Conservation (phyloP, 2,113 vertebrate genomes). For the Onychostoma macrolepis region DNA sequence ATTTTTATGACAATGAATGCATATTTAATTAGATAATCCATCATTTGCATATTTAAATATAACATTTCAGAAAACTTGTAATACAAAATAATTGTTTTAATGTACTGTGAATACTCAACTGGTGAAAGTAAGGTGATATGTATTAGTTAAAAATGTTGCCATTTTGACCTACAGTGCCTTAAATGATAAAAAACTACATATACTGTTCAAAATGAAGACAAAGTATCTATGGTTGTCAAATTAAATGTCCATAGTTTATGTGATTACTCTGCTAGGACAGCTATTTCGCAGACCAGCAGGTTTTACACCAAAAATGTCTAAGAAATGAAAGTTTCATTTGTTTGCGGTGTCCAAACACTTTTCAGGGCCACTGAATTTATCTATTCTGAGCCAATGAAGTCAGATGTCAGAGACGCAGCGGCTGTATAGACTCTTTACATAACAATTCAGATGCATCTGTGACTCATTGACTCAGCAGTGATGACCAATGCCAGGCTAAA, state of each 20-base stretch:
- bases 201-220: neutral
- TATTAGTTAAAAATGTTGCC: neutral
- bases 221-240: neutral
- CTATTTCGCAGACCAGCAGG: neutral
- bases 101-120: neutral
- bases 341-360: neutral
- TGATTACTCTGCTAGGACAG: neutral
- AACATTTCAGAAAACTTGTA: neutral
- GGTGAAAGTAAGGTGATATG: neutral
- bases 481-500: conserved; percentile 10
- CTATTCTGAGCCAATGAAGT: neutral
- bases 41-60: too few relatives aligned
- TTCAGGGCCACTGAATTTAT: neutral
- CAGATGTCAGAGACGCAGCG: neutral
- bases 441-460: conserved; percentile 3
- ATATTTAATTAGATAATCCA: neutral
- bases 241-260: neutral
- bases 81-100: neutral
- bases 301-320: neutral
- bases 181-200: neutral
- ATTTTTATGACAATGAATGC: neutral
- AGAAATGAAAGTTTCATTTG: neutral
- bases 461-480: neutral
- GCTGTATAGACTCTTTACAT: neutral
- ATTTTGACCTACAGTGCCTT: neutral